Evolutionary conservation across 2,888 invertebrate species (phyloP).

Genomic region (Stenurella melanura): DNA sequence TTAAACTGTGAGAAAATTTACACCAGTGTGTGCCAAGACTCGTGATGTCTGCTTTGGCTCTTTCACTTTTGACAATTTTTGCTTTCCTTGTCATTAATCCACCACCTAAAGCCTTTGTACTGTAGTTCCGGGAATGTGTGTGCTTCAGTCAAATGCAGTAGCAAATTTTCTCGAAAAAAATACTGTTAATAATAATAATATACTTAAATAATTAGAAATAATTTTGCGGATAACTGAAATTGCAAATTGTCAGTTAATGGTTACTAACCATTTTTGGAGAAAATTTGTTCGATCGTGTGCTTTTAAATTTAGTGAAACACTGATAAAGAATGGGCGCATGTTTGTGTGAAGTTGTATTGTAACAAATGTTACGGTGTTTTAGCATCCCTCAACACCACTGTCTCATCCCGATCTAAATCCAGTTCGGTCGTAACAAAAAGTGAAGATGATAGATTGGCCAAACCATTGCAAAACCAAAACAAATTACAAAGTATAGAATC

Average conservation of each 20-base stretch:
- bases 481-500: slow-evolving; percentile 68
- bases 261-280: background rate
- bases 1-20: slow-evolving; percentile 34
- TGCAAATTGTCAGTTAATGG: too few relatives aligned
- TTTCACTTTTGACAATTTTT: slow-evolving; percentile 49
- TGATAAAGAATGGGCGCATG: slow-evolving; percentile 55
- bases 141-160: slow-evolving; percentile 36
- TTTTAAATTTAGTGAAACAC: slow-evolving; percentile 37
- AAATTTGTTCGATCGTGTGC: slow-evolving; percentile 53
- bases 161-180: slow-evolving; percentile 8
- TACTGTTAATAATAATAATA: too few relatives aligned
- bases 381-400: slow-evolving; percentile 85
- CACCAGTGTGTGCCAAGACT: slow-evolving; percentile 73
- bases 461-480: slow-evolving; percentile 66
- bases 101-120: slow-evolving; percentile 55
- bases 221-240: too few relatives aligned
- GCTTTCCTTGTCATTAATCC: slow-evolving; percentile 56
- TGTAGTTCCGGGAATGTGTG: slow-evolving; percentile 63
- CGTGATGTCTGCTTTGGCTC: slow-evolving; percentile 68
- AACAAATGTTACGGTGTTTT: slow-evolving; percentile 76
- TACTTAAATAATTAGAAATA: too few relatives aligned
- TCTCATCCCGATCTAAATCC: slow-evolving; percentile 82
- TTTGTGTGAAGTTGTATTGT: slow-evolving; percentile 59
- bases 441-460: slow-evolving; percentile 73
- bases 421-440: slow-evolving; percentile 77